Conservation (phyloP, 2,797 vertebrate species). For the Liasis olivaceus region DNA sequence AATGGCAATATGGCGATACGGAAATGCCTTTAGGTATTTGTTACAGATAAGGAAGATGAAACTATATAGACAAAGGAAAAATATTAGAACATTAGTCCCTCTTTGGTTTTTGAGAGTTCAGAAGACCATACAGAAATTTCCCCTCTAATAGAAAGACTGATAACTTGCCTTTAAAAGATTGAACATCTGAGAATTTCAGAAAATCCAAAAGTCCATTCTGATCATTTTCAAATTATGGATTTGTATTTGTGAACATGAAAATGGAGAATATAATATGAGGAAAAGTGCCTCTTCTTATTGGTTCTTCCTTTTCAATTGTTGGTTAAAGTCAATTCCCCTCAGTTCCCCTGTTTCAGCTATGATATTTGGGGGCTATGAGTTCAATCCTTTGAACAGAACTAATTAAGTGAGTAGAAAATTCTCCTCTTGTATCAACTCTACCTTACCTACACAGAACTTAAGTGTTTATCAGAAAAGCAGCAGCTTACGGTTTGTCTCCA, state of each 20-base stretch:
- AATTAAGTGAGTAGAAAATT: background rate
- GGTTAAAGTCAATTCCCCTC: background rate
- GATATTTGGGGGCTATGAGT: background rate
- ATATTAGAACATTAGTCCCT: background rate
- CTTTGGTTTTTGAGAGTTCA: background rate
- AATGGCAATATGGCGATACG: background rate
- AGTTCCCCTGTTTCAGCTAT: background rate
- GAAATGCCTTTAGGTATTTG: background rate
- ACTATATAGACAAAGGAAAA: background rate
- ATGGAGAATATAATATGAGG: background rate
- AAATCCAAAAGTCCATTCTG: background rate
- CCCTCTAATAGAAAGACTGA: background rate
- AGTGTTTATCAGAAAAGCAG: background rate
- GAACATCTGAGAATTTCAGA: background rate
- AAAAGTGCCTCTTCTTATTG: background rate
- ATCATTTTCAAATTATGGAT: background rate
- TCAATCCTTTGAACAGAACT: background rate
- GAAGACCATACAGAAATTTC: background rate
- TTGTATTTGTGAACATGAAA: background rate
- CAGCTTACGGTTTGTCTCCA: background rate
- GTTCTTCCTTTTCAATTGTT: background rate
- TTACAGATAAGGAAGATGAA: background rate
- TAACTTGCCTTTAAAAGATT: background rate
- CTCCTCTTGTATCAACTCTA: background rate
- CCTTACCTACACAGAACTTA: background rate